A percentile compares a stretch with the other conserved stretches of the same genome.
Evolutionary conservation across 2,888 invertebrate species (phyloP).

Genomic region (Sarcophaga caerulescens): DNA sequence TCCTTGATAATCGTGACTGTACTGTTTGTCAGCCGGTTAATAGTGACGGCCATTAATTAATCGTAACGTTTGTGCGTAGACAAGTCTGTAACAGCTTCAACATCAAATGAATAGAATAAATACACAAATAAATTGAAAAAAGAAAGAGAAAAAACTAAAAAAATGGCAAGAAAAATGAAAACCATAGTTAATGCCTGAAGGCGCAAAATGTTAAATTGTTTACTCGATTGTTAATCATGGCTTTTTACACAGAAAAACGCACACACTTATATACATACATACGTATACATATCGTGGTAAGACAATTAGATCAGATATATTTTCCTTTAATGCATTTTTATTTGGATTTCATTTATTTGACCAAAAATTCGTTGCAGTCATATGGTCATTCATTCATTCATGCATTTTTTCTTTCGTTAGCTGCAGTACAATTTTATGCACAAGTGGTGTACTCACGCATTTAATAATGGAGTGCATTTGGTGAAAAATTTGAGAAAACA

Average conservation of each 20-base stretch:
- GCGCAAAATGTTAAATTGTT: conserved; percentile 60
- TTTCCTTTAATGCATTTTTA: too few relatives aligned
- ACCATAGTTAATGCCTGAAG: conserved; percentile 28
- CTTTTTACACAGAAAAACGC: not conserved
- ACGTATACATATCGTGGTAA: too few relatives aligned
- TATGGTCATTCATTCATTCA: not conserved
- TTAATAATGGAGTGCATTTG: not conserved
- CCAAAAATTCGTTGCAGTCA: too few relatives aligned
- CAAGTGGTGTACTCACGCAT: not conserved
- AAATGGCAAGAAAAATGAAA: conserved; percentile 1
- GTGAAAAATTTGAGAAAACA: not conserved
- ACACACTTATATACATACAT: not conserved
- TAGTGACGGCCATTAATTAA: conserved; percentile 52
- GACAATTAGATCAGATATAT: too few relatives aligned
- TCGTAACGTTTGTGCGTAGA: conserved; percentile 47
- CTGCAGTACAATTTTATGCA: too few relatives aligned
- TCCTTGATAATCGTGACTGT: conserved; percentile 58
- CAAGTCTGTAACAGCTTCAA: conserved; percentile 31
- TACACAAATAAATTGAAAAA: conserved; percentile 5
- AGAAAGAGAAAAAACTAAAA: not conserved
- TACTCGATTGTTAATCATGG: conserved; percentile 63
- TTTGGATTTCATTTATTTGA: too few relatives aligned
- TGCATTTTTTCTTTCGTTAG: too few relatives aligned
- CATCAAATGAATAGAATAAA: not conserved
- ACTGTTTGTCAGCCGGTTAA: conserved; percentile 37